Evolutionary conservation across 2,797 vertebrate genomes (phyloP), one percentile per base, ranked within the genome.

Genomic region (Tapera naevia): DNA sequence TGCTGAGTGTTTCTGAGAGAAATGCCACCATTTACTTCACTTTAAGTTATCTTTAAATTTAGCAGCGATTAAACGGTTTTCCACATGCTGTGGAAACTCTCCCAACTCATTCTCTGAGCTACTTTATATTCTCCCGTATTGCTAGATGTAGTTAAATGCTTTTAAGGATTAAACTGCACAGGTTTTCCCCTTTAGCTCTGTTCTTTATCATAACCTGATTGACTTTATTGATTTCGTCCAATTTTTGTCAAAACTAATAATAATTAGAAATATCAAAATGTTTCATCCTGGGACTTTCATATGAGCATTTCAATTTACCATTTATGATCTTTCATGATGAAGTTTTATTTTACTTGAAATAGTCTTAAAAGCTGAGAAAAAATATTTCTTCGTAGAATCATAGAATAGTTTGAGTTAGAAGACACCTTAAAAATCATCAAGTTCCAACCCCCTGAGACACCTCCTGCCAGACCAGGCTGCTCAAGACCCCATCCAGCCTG

Each of bases 21-120:
- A 87, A 30, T 41, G 25, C 9, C 28, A 33, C 16, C 2, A 0
- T 57, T 88, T 0, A 0, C 17, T 80, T 83, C 32, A 45, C 25
- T 88, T 78, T 14, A 74, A 72, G 61, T 85, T 45, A 25, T 41
- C 30, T 73, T 88, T 80, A 70, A 80, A n/a, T 19, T 80, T 51
- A 83, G n/a, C 35, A 79, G 66, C 48, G 23, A 33, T 79, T 22
- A 18, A 79, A 25, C 7, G 50, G 13, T 80, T 89, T 43, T 81
- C 39, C 10, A 3, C 27, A 12, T 50, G 17, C 51, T 19, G 4
- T 74, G 45, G 45, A 76, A 67, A 37, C 11, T 86, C 35, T 74
- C 48, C 25, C 53, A 73, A 43, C 10, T 94, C 5, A 4, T 75
- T 86, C 14, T 60, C 32, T 66, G 45, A 62, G 7, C 48, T 80